These are phyloP conservation scores for Sclerurus mexicanus DNA, from an alignment of 2,113 vertebrate genomes.

Conservation along the genomic window DNA sequence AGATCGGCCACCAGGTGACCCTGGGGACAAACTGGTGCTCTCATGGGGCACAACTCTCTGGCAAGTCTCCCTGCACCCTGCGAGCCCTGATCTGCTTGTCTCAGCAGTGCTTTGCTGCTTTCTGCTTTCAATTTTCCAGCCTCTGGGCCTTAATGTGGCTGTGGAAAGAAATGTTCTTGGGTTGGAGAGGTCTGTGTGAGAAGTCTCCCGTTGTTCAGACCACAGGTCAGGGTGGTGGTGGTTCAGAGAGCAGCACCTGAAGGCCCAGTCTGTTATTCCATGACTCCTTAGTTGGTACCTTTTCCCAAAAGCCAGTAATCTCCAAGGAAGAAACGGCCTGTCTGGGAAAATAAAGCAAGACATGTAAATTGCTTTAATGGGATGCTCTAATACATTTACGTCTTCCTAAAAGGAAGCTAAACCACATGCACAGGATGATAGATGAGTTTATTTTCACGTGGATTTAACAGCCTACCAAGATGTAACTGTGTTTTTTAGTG, in stretches of 20 bases:
- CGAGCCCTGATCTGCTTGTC: background rate
- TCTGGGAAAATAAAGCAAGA: background rate
- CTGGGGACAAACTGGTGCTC: too few species aligned
- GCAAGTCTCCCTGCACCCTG: too few species aligned
- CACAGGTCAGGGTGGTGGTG: background rate
- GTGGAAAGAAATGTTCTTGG: background rate
- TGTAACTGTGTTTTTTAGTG: background rate
- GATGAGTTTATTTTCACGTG: slow-evolving; percentile 4
- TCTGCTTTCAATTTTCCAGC: background rate
- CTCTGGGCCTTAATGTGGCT: background rate
- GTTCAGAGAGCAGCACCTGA: background rate
- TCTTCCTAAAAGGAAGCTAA: background rate
- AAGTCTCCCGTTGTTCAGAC: background rate
- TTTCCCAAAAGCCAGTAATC: background rate
- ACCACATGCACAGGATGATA: background rate
- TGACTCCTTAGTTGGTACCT: background rate
- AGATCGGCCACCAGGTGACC: too few species aligned
- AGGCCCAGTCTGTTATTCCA: background rate
- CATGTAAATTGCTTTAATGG: background rate
- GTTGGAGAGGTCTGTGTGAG: background rate
- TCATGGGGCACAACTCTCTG: too few species aligned
- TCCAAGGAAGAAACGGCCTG: background rate
- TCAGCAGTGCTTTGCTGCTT: background rate
- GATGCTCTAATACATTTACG: background rate
- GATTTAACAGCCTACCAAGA: slow-evolving; percentile 8